Base-by-base conservation (phyloP, 2,113 vertebrate species). In the Eurystomus gularis region DNA sequence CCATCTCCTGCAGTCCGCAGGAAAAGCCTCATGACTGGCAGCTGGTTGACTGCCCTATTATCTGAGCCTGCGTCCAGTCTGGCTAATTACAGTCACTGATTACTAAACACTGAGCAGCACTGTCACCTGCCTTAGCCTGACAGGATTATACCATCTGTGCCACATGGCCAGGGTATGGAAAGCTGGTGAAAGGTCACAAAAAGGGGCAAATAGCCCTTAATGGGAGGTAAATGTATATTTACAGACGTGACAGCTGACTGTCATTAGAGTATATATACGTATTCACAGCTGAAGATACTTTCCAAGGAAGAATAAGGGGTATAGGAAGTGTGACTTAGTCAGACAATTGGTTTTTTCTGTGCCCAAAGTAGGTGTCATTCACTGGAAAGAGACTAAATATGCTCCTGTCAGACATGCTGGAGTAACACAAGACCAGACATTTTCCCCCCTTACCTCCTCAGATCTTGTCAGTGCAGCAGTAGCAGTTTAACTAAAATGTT, bases 1-100 rank as follows among this genome's bases (percentile, higher is more conserved):
- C 24, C 57, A 71, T 83, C 87, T 81, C 86, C 75, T 73, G 83
- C 72, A 73, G 82, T 77, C 96, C 88, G 73, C 94, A 96, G 97
- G 97, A 96, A 96, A 97, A 96, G 77, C 91, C 95, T 96, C 94
- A 97, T 98, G 98, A 98, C 98, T 97, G 96, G 98, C 98, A 99
- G 99, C 99, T 99, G 98, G 98, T 98, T 98, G 98, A 93, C 97
- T 98, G 97, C 95, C 97, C 97, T 96, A 98, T 98, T 98, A 98
- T 98, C 98, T 97, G 97, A 98, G 97, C 83, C 97, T 97, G 96
- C 52, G 97, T 98, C 97, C 98, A 98, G 98, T 95, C 98, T 95
- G 95, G 97, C 98, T 99, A 99, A 99, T 99, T 99, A 99, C 97
- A 99, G 98, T 97, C 98, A 96, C 98, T 98, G 98, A 99, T 98